A percentile compares a stretch with the other conserved stretches of the same genome.
Evolutionary conservation across 2,113 vertebrate genomes (phyloP).

Genomic region (Zosterops hypoxanthus): DNA sequence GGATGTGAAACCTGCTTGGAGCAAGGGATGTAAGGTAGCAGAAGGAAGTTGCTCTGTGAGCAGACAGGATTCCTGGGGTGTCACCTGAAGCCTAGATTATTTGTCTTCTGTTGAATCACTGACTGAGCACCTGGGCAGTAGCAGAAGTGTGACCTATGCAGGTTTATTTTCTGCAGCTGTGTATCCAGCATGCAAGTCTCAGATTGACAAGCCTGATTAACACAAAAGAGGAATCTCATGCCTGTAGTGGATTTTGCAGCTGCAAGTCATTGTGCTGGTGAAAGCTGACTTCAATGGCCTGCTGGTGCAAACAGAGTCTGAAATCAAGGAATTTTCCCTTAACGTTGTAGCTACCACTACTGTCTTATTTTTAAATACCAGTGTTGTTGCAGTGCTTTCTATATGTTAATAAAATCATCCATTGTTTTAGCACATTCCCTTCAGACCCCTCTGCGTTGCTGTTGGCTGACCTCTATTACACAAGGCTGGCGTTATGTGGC

Average conservation of each 20-base stretch:
- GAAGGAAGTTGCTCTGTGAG: background rate
- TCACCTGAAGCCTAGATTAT: background rate
- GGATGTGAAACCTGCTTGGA: background rate
- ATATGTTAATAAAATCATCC: background rate
- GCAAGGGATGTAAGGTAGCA: background rate
- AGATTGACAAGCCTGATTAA: background rate
- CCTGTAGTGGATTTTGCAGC: background rate
- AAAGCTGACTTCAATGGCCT: background rate
- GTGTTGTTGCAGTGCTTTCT: background rate
- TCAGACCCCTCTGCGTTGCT: conserved; percentile 84
- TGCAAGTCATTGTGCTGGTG: background rate
- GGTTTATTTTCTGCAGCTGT: background rate
- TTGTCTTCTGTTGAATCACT: background rate
- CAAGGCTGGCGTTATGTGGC: conserved; percentile 87
- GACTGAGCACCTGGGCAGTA: background rate
- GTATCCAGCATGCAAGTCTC: background rate
- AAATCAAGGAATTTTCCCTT: background rate
- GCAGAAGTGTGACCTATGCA: background rate
- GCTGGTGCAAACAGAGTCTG: background rate
- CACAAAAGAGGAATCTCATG: background rate
- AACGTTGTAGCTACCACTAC: background rate
- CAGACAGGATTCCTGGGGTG: background rate
- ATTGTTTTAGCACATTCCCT: conserved; percentile 80
- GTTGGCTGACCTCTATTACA: conserved; percentile 91
- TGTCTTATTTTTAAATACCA: background rate